phyloP scores from a whole-genome alignment of 2,888 invertebrate genomes.

The Hyles lineata region DNA sequence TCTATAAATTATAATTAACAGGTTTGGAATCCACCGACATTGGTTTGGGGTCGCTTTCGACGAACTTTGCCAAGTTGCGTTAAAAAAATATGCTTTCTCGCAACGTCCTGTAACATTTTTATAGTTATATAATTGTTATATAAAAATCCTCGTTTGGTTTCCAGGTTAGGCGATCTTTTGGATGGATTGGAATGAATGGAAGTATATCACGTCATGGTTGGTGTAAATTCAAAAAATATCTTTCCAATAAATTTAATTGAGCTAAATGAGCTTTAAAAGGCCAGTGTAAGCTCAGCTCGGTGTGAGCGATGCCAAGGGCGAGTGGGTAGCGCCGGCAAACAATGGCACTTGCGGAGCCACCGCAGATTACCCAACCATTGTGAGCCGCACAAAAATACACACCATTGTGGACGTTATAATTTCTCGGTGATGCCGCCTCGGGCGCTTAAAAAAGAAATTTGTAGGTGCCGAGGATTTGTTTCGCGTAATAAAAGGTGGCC shows the following conservation, averaged over 20 bases:
- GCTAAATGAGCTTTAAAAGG: not conserved
- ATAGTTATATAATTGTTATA: not conserved
- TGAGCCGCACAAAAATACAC: conserved; percentile 49
- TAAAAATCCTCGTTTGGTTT: no score
- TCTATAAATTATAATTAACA: conserved; percentile 34
- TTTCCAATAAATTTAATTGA: no score
- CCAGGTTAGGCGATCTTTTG: no score
- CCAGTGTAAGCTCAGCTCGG: not conserved
- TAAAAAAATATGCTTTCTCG: not conserved
- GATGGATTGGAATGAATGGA: no score
- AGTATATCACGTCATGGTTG: no score
- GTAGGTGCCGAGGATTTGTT: conserved; percentile 22
- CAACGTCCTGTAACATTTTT: not conserved
- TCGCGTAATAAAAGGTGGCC: not conserved
- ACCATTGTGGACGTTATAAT: conserved; percentile 31
- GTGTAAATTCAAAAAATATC: no score
- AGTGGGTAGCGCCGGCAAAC: conserved; percentile 42
- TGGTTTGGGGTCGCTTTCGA: not conserved
- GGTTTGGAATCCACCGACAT: not conserved
- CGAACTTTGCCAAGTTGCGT: not conserved
- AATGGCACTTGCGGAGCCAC: conserved; percentile 54
- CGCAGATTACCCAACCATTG: conserved; percentile 56
- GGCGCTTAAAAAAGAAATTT: conserved; percentile 19
- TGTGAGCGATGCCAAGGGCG: not conserved
- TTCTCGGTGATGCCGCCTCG: conserved; percentile 23